A percentile compares a stretch with the other conserved stretches of the same genome.
Conservation (phyloP, 2,888 invertebrate species). For the Ypsolopha scabrella region DNA sequence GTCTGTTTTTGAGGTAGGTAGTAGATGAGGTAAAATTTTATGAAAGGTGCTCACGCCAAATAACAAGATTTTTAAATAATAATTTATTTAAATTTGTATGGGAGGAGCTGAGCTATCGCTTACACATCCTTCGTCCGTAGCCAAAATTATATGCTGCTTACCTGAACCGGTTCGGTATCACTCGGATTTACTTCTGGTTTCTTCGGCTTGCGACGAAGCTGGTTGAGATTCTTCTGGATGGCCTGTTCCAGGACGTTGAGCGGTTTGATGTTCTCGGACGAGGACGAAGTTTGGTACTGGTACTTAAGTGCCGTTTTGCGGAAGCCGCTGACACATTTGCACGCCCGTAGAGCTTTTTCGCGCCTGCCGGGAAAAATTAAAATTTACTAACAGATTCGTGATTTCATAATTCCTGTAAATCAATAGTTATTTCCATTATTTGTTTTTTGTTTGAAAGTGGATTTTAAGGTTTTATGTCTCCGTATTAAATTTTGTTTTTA, state of each 20-base stretch:
- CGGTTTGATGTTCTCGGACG: constrained; percentile 34
- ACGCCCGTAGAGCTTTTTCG: constrained; percentile 33
- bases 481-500: too few species aligned
- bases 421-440: too few species aligned
- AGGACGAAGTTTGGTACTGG: constrained; percentile 42
- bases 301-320: constrained; percentile 29
- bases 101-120: background rate
- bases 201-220: constrained; percentile 23
- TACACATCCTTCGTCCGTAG: background rate
- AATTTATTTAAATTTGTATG: constrained; percentile 15
- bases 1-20: too few species aligned
- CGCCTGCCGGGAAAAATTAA: constrained; percentile 17
- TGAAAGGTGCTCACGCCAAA: too few species aligned
- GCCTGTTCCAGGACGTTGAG: background rate
- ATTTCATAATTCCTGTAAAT: too few species aligned
- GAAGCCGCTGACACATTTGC: constrained; percentile 34
- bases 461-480: too few species aligned
- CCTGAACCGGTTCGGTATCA: constrained; percentile 20
- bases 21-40: too few species aligned
- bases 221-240: constrained; percentile 11
- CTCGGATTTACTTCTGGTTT: constrained; percentile 20
- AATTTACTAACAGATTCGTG: too few species aligned
- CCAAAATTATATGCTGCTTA: background rate
- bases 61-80: constrained; percentile 12
- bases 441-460: too few species aligned